Conservation (phyloP, 2,888 invertebrate genomes). For the Linnaemya vulpina region DNA sequence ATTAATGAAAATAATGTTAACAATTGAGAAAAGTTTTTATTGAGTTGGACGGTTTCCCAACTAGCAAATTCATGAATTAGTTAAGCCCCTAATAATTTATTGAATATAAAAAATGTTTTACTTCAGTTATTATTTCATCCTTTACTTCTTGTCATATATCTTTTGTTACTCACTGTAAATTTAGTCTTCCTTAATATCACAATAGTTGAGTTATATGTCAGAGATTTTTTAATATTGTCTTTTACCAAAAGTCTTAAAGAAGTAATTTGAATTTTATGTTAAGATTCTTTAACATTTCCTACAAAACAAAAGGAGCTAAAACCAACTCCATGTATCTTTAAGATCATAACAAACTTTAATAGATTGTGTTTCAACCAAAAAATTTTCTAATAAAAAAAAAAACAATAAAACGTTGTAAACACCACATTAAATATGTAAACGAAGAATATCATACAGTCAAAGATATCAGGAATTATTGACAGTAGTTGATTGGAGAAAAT, state of each 20-base stretch:
- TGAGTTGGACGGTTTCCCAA: no score
- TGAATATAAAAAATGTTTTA: no score
- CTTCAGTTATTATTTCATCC: not conserved
- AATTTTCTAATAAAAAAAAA: not conserved
- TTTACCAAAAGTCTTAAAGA: not conserved
- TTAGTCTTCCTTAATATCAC: not conserved
- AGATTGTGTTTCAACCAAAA: not conserved
- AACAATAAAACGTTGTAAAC: conserved; percentile 46
- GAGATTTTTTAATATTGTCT: not conserved
- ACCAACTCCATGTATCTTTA: conserved; percentile 7
- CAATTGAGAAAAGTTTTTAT: no score
- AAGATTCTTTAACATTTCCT: conserved; percentile 13
- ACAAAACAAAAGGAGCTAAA: conserved; percentile 24
- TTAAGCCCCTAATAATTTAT: not conserved
- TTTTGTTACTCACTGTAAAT: not conserved
- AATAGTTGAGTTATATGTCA: conserved; percentile 3
- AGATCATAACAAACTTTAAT: conserved; percentile 39
- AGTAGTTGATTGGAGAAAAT: conserved; percentile 55
- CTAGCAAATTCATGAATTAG: not conserved
- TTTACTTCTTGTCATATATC: not conserved
- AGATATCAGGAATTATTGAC: conserved; percentile 19
- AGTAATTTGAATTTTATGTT: conserved; percentile 38
- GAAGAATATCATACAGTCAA: not conserved
- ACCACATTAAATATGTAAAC: conserved; percentile 36
- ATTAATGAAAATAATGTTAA: no score